Evolutionary conservation across 2,113 vertebrate genomes (phyloP).

Genomic region (Crotalus horridus): DNA sequence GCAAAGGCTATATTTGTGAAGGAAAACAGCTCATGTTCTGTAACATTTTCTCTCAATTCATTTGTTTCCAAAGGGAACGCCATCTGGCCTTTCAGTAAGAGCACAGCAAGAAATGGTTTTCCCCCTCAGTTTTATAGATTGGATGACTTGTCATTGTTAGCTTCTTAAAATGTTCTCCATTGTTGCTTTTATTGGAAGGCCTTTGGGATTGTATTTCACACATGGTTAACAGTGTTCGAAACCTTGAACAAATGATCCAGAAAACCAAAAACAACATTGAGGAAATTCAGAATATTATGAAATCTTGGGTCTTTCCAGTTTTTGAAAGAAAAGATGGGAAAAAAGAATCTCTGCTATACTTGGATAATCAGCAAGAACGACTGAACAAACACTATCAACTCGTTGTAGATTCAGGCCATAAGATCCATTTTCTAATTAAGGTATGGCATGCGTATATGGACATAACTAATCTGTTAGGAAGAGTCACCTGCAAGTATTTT

Average conservation of each 20-base stretch:
- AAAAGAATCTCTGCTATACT: constrained; percentile 77
- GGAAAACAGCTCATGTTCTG: too few species aligned
- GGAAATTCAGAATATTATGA: constrained; percentile 79
- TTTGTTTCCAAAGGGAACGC: background rate
- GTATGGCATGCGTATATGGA: constrained; percentile 59
- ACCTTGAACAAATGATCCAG: constrained; percentile 81
- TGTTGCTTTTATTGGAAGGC: constrained; percentile 62
- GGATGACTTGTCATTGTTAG: background rate
- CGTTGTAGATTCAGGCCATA: constrained; percentile 75
- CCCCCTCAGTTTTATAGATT: background rate
- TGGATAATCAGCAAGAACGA: constrained; percentile 77
- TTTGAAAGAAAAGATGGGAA: constrained; percentile 84
- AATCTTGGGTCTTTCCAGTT: constrained; percentile 77
- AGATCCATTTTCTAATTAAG: constrained; percentile 83
- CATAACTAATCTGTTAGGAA: background rate
- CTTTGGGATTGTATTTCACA: constrained; percentile 79
- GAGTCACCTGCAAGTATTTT: background rate
- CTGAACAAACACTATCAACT: constrained; percentile 73
- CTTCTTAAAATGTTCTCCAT: background rate
- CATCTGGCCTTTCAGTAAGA: background rate
- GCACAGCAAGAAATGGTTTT: background rate
- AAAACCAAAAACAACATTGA: constrained; percentile 82
- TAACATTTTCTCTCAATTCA: background rate
- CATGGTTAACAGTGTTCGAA: constrained; percentile 68
- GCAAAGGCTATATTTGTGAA: background rate